A percentile compares a stretch with the other conserved stretches of the same genome.
These are phyloP conservation scores for Diglossa brunneiventris DNA, from an alignment of 2,113 vertebrate genomes.

Conservation along the genomic window DNA sequence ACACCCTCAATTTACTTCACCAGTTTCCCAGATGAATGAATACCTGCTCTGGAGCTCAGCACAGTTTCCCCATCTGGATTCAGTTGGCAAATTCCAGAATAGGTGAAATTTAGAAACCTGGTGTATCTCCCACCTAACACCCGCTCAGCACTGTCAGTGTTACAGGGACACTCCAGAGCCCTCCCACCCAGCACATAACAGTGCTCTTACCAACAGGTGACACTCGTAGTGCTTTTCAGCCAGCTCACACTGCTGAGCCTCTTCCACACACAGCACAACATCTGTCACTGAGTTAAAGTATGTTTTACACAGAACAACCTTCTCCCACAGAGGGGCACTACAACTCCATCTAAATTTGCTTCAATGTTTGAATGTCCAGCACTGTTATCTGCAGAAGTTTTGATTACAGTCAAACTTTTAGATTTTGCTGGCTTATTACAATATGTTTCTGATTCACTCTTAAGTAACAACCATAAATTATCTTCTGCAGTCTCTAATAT, in stretches of 20 bases:
- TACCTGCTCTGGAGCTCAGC: not conserved
- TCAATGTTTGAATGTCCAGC: not conserved
- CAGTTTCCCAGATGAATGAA: not conserved
- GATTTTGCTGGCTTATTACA: not conserved
- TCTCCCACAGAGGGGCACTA: not conserved
- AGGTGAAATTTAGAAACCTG: not conserved
- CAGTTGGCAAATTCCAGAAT: not conserved
- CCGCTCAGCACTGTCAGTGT: not conserved
- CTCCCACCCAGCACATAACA: not conserved
- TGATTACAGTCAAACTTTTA: not conserved
- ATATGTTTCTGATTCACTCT: not conserved
- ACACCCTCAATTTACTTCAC: not conserved
- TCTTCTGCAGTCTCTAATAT: not conserved
- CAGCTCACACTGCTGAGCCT: constrained; percentile 23
- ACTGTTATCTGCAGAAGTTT: not conserved
- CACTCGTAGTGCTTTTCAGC: constrained; percentile 69
- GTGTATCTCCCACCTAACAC: not conserved
- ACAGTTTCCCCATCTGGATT: not conserved
- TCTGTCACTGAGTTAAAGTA: constrained; percentile 77
- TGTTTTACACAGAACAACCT: not conserved
- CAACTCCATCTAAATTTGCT: not conserved
- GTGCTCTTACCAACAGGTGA: constrained; percentile 78
- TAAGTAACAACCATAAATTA: not conserved
- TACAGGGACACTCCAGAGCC: not conserved
- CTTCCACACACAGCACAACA: constrained; percentile 66